Percentiles rank a stretch among this genome's conserved stretches.
phyloP scores from a whole-genome alignment of 30 jellyfish, hydroid and myxozoan species.

The Clytia hemisphaerica region DNA sequence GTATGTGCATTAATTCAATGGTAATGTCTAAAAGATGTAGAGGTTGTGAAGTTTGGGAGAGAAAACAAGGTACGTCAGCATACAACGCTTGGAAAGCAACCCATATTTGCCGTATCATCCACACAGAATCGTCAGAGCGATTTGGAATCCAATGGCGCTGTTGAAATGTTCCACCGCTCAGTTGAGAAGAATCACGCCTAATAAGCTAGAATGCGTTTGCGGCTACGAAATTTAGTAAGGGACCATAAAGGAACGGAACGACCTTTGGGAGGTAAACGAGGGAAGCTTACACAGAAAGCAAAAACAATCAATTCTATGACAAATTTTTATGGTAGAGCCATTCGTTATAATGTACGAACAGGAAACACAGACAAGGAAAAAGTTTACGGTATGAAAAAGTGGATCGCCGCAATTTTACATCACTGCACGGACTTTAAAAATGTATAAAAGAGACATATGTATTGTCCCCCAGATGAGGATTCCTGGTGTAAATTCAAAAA shows the following conservation, averaged over 20 bases:
- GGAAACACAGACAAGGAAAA: not conserved
- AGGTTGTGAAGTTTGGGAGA: too few relatives aligned
- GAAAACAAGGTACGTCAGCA: not conserved
- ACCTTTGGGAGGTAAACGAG: not conserved
- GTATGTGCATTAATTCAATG: too few relatives aligned
- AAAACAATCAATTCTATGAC: too few relatives aligned
- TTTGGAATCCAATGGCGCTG: too few relatives aligned
- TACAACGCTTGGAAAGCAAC: not conserved
- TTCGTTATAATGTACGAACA: not conserved
- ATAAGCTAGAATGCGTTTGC: not conserved
- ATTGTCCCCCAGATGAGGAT: not conserved
- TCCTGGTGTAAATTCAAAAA: not conserved
- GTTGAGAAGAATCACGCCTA: not conserved
- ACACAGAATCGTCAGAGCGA: not conserved
- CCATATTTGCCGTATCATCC: not conserved
- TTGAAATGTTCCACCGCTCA: not conserved
- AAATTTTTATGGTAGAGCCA: too few relatives aligned
- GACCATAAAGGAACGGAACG: not conserved
- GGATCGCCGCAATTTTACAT: not conserved
- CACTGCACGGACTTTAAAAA: not conserved
- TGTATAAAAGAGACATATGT: not conserved
- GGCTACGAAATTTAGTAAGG: not conserved
- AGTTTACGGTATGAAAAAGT: not conserved
- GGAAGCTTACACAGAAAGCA: too few relatives aligned
- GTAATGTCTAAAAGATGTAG: too few relatives aligned